Percentiles rank a stretch among this genome's conserved stretches.
phyloP scores from a whole-genome alignment of 1,140 invertebrate genomes.

The Stenopsyche tienmushanensis region DNA sequence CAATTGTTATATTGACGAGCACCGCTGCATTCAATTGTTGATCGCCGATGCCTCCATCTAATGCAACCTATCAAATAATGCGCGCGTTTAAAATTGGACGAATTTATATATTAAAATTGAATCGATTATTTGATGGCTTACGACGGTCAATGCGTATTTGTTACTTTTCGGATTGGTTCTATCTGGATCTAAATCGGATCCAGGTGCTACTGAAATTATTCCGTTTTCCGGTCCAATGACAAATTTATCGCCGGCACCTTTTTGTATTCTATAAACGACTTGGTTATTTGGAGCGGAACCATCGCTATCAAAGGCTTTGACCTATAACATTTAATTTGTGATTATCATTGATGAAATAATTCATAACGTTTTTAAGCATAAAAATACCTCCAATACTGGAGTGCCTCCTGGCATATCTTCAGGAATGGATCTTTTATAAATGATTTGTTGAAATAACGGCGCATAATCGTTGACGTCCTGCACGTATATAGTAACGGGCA shows the following conservation, averaged over 20 bases:
- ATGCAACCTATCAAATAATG: constrained; percentile 57
- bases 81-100: neutral
- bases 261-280: constrained; percentile 83
- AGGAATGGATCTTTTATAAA: constrained; percentile 75
- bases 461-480: constrained; percentile 86
- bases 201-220: constrained; percentile 79
- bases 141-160: constrained; percentile 66
- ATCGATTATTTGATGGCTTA: constrained; percentile 45
- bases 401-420: constrained; percentile 82
- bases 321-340: constrained; percentile 53
- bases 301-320: constrained; percentile 81
- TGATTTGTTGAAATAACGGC: constrained; percentile 73
- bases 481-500: constrained; percentile 76
- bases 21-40: constrained; percentile 70
- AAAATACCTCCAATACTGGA: constrained; percentile 69
- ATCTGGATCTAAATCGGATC: constrained; percentile 87
- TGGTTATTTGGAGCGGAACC: constrained; percentile 83
- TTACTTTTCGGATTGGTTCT: constrained; percentile 73
- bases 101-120: neutral
- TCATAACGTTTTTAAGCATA: neutral
- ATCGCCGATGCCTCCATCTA: constrained; percentile 84
- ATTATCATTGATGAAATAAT: neutral
- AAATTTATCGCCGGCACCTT: constrained; percentile 89
- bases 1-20: constrained; percentile 80
- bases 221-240: constrained; percentile 82